Evolutionary conservation across 1,140 invertebrate genomes (phyloP), one percentile per base, ranked within the genome.

Genomic region (Microplitis mediator): DNA sequence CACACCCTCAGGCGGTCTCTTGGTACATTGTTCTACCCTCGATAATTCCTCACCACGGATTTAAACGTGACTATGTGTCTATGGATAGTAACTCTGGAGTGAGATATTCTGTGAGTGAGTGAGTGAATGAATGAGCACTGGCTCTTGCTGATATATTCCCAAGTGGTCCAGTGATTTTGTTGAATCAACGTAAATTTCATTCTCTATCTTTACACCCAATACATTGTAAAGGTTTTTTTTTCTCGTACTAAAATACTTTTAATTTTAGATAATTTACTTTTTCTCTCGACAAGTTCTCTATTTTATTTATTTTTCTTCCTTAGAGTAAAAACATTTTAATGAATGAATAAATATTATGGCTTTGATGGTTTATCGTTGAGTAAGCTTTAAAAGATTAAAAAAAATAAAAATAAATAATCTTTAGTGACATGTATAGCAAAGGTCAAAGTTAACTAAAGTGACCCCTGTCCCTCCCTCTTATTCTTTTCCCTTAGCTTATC

Each of bases 141-240:
- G 34, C 70, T 74, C 72, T 74, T 77, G 64, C 75, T 69, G 71
- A 76, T 77, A 77, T 45, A 45, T 45, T 70, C 75, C 66, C 69
- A 69, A 71, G 65, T 73, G 75, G 73, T 75, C 71, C 78, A 82
- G 82, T 82, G 82, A 83, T 84, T 85, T 82, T 80, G 79, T 83
- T 83, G 78, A 77, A 80, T 81, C 75, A 78, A 50, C 34, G 34
- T 36, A n/a, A 64, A 35, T 8, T 35, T 23, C 36, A n/a, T 14
- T 13, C 35, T 39, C 4, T 61, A 32, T 64, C 62, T n/a, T 45
- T 64, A 31, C 31, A 61, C 62, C 36, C 62, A 39, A 32, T 64
- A 23, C 32, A 13, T 64, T 35, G 35, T 45, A 9, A 6, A 45
- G 8, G 11, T 45, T 6, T 45, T 45, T 6, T 6, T 45, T 45